Conservation (phyloP, 2,113 vertebrate species). For the Calyptommatus sinebrachiatus region DNA sequence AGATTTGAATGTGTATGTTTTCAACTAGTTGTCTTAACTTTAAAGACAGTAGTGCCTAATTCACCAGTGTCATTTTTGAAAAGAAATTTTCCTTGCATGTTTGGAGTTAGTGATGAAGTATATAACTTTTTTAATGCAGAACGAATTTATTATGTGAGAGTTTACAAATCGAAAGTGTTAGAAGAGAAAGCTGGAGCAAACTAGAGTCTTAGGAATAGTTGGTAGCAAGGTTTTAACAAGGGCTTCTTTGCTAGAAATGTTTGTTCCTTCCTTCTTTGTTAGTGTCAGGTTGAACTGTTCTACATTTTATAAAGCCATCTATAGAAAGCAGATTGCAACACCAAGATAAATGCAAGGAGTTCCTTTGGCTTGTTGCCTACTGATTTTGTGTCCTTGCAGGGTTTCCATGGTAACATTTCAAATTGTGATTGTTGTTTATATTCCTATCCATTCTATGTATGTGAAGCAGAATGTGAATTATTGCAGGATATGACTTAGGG, state of each 20-base stretch:
- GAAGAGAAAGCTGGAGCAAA: background rate
- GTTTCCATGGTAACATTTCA: constrained; percentile 32
- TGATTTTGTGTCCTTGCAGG: constrained; percentile 18
- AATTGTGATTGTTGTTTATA: constrained; percentile 27
- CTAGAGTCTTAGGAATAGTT: background rate
- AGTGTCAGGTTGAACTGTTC: background rate
- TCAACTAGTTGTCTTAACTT: background rate
- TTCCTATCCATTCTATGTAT: background rate
- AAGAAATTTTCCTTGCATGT: background rate
- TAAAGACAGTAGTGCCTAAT: background rate
- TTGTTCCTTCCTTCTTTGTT: background rate
- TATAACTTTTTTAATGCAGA: constrained; percentile 4
- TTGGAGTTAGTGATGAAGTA: background rate
- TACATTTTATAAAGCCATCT: constrained; percentile 13
- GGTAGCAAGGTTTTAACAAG: background rate
- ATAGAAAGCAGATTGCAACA: constrained; percentile 13
- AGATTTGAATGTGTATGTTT: background rate
- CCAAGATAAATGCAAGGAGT: constrained; percentile 16
- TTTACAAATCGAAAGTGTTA: background rate
- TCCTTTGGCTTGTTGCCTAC: constrained; percentile 4
- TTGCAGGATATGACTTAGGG: background rate
- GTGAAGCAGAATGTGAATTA: constrained; percentile 12
- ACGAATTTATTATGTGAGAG: background rate
- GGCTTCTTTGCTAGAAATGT: constrained; percentile 1
- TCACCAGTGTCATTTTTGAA: background rate